Evolutionary conservation across 1,140 invertebrate species (phyloP), one percentile per base, ranked within the genome.

Genomic region (Drosophila persimilis): DNA sequence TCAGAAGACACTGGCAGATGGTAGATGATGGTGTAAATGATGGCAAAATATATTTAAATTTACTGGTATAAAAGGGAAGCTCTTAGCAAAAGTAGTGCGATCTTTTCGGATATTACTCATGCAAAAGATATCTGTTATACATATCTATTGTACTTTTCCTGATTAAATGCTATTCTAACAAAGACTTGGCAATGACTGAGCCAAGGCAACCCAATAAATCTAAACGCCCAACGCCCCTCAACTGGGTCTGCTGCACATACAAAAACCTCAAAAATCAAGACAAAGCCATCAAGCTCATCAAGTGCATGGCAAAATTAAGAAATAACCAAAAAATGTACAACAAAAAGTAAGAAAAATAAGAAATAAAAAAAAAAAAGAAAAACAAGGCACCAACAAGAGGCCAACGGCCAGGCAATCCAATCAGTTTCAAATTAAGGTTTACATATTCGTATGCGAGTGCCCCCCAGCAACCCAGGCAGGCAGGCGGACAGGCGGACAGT

Each of bases 361-460:
- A 56, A 24, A 8, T 44, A 44, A 15, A 56, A 24, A 44, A 15
- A 56, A 24, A 11, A 48, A 53, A 44, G 47, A 53, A 54, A 62
- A 64, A 58, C 63, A 41, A 65, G 72, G 55, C 67, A 69, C 47
- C 67, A 81, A 72, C 63, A 60, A 66, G 70, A 47, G 60, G 65
- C 77, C 65, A 83, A 78, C 31, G 31, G 31, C 31, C 62, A 66
- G 51, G 59, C 81, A 86, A 88, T 88, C 81, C 77, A 85, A 85
- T 85, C 81, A 85, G 81, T 88, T 86, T 88, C 83, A 74, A 85
- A 85, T 85, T 85, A 85, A 86, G 73, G 81, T 81, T 77, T 86
- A 77, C 81, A 81, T 84, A 84, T 84, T 80, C 80, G 64, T 84
- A 84, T 84, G 80, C 80, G 64, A 76, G 51, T 43, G 35, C 11